phyloP scores from a whole-genome alignment of 2,113 vertebrate genomes.

The Pteruthius melanotis region DNA sequence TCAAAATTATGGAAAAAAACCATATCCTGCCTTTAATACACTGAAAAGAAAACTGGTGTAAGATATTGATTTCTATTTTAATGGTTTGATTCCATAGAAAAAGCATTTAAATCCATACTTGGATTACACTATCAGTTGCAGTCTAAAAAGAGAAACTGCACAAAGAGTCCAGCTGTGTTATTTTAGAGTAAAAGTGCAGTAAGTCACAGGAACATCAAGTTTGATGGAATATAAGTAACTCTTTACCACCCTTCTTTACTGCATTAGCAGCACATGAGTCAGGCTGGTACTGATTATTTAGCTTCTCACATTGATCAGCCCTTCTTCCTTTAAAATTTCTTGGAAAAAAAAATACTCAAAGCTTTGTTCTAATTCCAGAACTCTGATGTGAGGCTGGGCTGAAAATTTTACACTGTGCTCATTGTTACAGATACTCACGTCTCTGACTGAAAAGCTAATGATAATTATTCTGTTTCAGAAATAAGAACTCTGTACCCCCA shows the following conservation, averaged over 20 bases:
- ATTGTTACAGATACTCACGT: neutral
- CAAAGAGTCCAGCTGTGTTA: constrained; percentile 12
- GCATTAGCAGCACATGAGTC: neutral
- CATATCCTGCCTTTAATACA: neutral
- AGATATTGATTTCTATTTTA: neutral
- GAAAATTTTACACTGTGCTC: neutral
- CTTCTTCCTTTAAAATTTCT: neutral
- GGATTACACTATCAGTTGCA: neutral
- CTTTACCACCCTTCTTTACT: neutral
- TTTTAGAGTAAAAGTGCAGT: neutral
- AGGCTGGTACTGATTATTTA: neutral
- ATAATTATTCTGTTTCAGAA: neutral
- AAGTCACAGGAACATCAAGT: neutral
- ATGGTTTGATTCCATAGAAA: neutral
- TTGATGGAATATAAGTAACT: neutral
- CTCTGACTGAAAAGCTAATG: neutral
- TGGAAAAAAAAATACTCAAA: neutral
- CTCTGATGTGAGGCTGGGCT: neutral
- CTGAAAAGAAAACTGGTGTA: neutral
- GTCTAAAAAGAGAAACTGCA: neutral
- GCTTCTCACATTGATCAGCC: neutral
- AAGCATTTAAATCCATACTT: neutral
- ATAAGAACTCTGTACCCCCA: neutral
- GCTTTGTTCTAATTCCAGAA: neutral
- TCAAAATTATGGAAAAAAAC: neutral